These are phyloP conservation scores for Perca fluviatilis DNA, from an alignment of 2,113 vertebrate genomes.

Conservation along the genomic window DNA sequence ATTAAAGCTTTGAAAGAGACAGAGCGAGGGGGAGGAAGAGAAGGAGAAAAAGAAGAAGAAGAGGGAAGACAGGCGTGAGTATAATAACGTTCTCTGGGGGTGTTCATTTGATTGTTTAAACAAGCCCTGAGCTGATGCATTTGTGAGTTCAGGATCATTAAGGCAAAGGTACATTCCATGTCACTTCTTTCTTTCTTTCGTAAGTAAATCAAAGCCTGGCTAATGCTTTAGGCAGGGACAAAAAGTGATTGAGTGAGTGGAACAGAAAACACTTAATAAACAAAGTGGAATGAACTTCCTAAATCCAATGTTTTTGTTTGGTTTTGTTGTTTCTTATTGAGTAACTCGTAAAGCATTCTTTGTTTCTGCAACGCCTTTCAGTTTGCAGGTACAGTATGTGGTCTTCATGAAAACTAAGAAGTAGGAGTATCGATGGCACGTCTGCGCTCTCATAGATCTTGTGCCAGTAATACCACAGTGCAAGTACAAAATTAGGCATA, in stretches of 20 bases:
- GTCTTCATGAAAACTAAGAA: slow-evolving; percentile 2
- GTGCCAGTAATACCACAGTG: slow-evolving; percentile 13
- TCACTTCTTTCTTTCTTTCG: slow-evolving; percentile 1
- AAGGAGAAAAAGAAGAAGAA: slow-evolving; percentile 21
- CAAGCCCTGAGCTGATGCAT: slow-evolving; percentile 47
- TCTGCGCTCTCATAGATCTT: slow-evolving; percentile 9
- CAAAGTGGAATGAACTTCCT: slow-evolving; percentile 15
- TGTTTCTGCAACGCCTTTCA: not conserved
- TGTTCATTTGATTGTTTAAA: slow-evolving; percentile 65
- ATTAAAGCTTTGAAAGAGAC: slow-evolving; percentile 70
- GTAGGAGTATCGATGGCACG: slow-evolving; percentile 18
- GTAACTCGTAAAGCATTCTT: slow-evolving; percentile 18
- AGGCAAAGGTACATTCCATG: slow-evolving; percentile 19
- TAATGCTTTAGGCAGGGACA: slow-evolving; percentile 5
- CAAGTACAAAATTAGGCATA: slow-evolving; percentile 19
- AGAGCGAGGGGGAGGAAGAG: slow-evolving; percentile 21
- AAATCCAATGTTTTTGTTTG: slow-evolving; percentile 21
- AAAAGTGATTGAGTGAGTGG: not conserved
- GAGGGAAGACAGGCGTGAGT: slow-evolving; percentile 39
- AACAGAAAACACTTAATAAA: slow-evolving; percentile 9
- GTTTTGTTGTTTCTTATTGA: slow-evolving; percentile 28
- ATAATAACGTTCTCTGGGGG: slow-evolving; percentile 53
- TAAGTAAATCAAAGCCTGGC: not conserved
- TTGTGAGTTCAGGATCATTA: slow-evolving; percentile 16
- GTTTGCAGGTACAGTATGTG: not conserved